Percentiles rank a stretch among this genome's conserved stretches.
Evolutionary conservation across 2,888 invertebrate species (phyloP).

Genomic region (Cerastoderma edule): DNA sequence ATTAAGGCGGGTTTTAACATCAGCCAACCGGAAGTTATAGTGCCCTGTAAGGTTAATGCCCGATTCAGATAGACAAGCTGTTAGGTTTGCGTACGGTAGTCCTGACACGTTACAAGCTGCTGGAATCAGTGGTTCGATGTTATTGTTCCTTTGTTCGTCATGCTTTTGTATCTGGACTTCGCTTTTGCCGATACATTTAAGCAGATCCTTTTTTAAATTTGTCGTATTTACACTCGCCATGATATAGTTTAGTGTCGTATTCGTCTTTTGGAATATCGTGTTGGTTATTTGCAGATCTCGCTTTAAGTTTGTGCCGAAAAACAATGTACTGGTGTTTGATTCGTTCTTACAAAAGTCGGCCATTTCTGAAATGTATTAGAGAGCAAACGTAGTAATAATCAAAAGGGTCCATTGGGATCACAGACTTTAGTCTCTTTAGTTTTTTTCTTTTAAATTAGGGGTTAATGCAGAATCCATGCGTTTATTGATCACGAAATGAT

Average conservation of each 20-base stretch:
- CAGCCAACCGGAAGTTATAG: background rate
- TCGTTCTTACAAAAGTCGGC: conserved; percentile 8
- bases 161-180: background rate
- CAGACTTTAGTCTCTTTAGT: no score
- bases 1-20: background rate
- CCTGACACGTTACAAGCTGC: background rate
- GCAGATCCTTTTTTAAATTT: background rate
- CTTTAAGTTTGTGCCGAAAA: background rate
- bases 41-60: background rate
- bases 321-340: background rate
- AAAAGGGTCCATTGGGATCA: no score
- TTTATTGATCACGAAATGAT: no score
- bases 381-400: background rate
- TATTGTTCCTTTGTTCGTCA: background rate
- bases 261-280: background rate
- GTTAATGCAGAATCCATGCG: no score
- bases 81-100: conserved; percentile 1
- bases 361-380: conserved; percentile 18
- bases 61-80: background rate
- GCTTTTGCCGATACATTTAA: conserved; percentile 2
- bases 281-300: background rate
- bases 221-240: background rate
- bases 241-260: conserved; percentile 4
- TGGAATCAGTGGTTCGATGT: background rate
- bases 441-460: no score